Evolutionary conservation across 1,140 invertebrate species (phyloP), one percentile per base, ranked within the genome.

Genomic region (Gryllus bimaculatus): DNA sequence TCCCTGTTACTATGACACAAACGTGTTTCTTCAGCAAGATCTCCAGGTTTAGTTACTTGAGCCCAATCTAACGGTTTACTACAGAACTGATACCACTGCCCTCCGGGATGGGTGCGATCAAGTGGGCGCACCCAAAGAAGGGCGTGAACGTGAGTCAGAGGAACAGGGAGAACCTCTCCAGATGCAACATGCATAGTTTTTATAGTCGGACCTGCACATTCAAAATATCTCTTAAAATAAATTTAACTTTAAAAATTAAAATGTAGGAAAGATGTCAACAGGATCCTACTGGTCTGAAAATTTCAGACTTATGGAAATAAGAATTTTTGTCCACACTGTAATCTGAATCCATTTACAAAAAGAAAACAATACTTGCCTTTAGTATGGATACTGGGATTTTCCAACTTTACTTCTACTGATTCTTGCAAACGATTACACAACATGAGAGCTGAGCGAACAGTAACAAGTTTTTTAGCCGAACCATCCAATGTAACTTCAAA

Each of bases 401-500:
- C 90, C 81, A 93, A 86, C 83, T 91, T 92, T 0, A 93, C 85
- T 83, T 95, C 93, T 13, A 96, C 88, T 0, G 89, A 83, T 79
- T 93, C 90, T 76, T 90, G 89, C 80, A 96, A 84, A 82, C 89
- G 88, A 87, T 99, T 99, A 8, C 90, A 86, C 4, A 98, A 86
- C 78, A 92, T 90, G 74, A 99, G 86, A 54, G 96, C 95, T 39
- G 97, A 98, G 79, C 96, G 90, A 7, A 99, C 92, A n/a, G 94
- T 96, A n/a, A 99, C 94, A 79, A 98, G 87, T 86, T 99, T 99
- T 80, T 94, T 90, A 0, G 97, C 97, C 54, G 94, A 96, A 0
- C 96, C 96, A 85, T 97, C 95, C 78, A 98, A 87, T 8, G 92
- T 91, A 0, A 99, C 94, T 82, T 94, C 93, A 84, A 97, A 93